phyloP scores from a whole-genome alignment of 2,888 invertebrate genomes.

The Stenchaetothrips biformis region DNA sequence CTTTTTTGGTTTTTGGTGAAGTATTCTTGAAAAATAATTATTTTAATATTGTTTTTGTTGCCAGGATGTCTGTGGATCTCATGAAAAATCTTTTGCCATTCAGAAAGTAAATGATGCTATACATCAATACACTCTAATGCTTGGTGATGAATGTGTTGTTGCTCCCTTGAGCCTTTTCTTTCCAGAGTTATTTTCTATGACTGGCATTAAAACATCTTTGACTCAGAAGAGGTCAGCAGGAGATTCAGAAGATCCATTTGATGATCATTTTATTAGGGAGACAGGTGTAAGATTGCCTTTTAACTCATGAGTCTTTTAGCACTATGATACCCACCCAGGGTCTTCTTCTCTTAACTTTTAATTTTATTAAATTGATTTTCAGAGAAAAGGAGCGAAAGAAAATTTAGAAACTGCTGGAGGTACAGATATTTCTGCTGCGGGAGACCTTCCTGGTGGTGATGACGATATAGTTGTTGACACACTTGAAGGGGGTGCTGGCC shows the following conservation, averaged over 20 bases:
- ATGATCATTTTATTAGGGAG: slow-evolving; percentile 85
- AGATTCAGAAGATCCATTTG: slow-evolving; percentile 90
- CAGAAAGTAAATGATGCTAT: slow-evolving; percentile 64
- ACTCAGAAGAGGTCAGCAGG: slow-evolving; percentile 65
- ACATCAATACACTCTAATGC: slow-evolving; percentile 68
- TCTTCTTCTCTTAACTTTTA: background rate
- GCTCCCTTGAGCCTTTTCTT: slow-evolving; percentile 85
- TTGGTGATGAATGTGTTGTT: slow-evolving; percentile 79
- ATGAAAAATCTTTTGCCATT: slow-evolving; percentile 72
- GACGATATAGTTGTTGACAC: slow-evolving; percentile 70
- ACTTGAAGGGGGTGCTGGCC: slow-evolving; percentile 46
- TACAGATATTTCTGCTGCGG: slow-evolving; percentile 41
- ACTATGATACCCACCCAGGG: background rate
- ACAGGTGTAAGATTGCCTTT: slow-evolving; percentile 57
- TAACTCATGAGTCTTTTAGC: background rate
- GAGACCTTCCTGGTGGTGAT: slow-evolving; percentile 47
- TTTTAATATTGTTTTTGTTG: slow-evolving; percentile 30
- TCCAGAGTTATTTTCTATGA: slow-evolving; percentile 81
- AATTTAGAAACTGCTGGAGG: slow-evolving; percentile 49
- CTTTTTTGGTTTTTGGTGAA: background rate
- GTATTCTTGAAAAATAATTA: slow-evolving; percentile 34
- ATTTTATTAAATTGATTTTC: slow-evolving; percentile 33
- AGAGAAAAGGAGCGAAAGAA: slow-evolving; percentile 59
- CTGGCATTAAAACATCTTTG: slow-evolving; percentile 67
- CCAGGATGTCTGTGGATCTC: slow-evolving; percentile 77